These are phyloP conservation scores for Mellivora capensis DNA, from an alignment of 2,113 vertebrate genomes.

Conservation along the genomic window DNA sequence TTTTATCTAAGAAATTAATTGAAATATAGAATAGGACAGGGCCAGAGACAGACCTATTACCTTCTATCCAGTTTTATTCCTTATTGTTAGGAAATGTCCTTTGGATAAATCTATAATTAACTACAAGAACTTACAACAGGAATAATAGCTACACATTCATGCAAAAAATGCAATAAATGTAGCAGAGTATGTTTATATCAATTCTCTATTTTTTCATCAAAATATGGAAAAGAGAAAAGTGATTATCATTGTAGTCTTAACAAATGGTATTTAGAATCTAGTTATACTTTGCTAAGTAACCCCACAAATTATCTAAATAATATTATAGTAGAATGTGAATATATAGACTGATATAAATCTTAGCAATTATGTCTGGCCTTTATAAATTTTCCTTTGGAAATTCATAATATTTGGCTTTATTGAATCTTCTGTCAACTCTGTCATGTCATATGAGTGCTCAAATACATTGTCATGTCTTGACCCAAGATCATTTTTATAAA, in stretches of 20 bases:
- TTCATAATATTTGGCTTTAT: not conserved
- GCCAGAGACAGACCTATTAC: not conserved
- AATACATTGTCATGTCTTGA: not conserved
- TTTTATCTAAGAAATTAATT: not conserved
- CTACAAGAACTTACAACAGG: not conserved
- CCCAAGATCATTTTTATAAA: not conserved
- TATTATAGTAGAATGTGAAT: not conserved
- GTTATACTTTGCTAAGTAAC: not conserved
- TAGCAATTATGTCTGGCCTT: not conserved
- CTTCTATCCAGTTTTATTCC: not conserved
- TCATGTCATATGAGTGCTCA: not conserved
- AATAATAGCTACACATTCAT: not conserved
- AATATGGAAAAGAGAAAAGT: not conserved
- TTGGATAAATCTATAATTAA: not conserved
- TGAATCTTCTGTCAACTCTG: not conserved
- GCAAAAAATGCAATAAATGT: not conserved
- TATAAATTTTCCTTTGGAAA: not conserved
- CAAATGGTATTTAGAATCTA: not conserved
- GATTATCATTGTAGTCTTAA: not conserved
- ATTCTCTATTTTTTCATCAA: not conserved
- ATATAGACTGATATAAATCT: not conserved
- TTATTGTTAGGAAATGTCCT: not conserved
- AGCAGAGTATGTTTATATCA: not conserved
- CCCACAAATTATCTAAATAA: not conserved
- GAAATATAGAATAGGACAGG: not conserved